Base-by-base conservation (phyloP, 2,888 invertebrate species). In the Rhynchonema sp. region DNA sequence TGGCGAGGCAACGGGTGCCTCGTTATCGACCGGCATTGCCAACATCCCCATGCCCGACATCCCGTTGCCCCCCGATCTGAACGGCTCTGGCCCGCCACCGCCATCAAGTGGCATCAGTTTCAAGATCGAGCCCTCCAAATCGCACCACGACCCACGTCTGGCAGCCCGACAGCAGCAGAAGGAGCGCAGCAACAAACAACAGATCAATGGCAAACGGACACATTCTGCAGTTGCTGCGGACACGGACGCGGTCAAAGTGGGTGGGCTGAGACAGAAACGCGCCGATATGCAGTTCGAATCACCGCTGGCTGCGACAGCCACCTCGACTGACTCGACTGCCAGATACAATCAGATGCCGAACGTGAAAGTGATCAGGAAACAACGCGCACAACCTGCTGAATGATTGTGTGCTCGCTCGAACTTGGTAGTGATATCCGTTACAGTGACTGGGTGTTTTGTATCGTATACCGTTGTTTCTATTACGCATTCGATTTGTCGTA, bases 211-310 rank as follows among this genome's bases (percentile, higher is more conserved):
- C n/a, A n/a, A n/a, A n/a, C n/a, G n/a, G n/a, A n/a, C n/a, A n/a
- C n/a, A n/a, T n/a, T n/a, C n/a, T n/a, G n/a, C n/a, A n/a, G n/a
- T n/a, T n/a, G 49, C n/a, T 13, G 9, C n/a, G 3, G 49, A 23
- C 49, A n/a, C n/a, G n/a, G 49, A 49, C 49, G 20, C 49, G 23
- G 9, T 38, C 9, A 38, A 38, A 20, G 38, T 13, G 38, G 13
- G 38, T 38, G 38, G n/a, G 20, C 27, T 61, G 52, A 46, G 61
- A 13, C 59, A 59, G 30, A 58, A 59, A 49, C 49, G 61, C 22
- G 49, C 53, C 25, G 56, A 61, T 30, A 20, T 59, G 26, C 52
- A 59, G 29, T 61, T 49, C 53, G 61, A 61, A 23, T 61, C 61
- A 28, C 61, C 61, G 29, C 38, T 61, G 49, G 55, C 9, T 38